A percentile compares a stretch with the other conserved stretches of the same genome.
These are phyloP conservation scores for Chalcis sispes DNA, from an alignment of 2,888 invertebrate species.

Conservation along the genomic window DNA sequence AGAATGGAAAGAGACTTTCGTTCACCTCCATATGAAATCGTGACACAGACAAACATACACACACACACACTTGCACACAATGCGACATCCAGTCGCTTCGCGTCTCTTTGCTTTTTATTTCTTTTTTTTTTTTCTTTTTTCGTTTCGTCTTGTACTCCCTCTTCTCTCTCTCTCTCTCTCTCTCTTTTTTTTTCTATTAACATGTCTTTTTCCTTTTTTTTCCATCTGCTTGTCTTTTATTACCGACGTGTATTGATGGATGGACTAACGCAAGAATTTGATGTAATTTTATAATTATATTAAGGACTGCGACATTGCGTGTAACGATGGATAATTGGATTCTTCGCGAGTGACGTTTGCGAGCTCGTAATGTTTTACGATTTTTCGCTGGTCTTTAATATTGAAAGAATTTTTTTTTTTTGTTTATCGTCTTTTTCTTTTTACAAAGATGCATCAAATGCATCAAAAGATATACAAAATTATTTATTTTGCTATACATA, in stretches of 20 bases:
- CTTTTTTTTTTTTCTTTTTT: constrained; percentile 8
- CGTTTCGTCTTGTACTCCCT: neutral
- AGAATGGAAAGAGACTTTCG: constrained; percentile 54
- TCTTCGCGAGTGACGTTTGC: neutral
- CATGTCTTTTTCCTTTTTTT: constrained; percentile 11
- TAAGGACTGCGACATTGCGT: neutral
- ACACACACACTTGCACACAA: too few relatives aligned
- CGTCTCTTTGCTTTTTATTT: constrained; percentile 2
- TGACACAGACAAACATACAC: too few relatives aligned
- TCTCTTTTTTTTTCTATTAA: neutral
- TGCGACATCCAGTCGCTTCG: constrained; percentile 32
- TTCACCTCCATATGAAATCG: constrained; percentile 43
- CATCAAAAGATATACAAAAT: too few relatives aligned
- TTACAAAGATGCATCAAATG: too few relatives aligned
- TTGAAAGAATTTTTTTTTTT: too few relatives aligned
- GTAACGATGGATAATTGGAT: constrained; percentile 15
- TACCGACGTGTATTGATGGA: constrained; percentile 30
- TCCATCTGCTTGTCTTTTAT: constrained; percentile 1
- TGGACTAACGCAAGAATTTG: constrained; percentile 39
- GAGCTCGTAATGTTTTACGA: neutral
- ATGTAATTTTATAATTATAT: constrained; percentile 33
- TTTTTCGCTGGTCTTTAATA: too few relatives aligned
- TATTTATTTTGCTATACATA: too few relatives aligned
- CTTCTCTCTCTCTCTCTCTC: constrained; percentile 7
- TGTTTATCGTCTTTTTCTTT: too few relatives aligned